These are phyloP conservation scores for Mamestra brassicae DNA, from an alignment of 2,888 invertebrate genomes.

Conservation along the genomic window DNA sequence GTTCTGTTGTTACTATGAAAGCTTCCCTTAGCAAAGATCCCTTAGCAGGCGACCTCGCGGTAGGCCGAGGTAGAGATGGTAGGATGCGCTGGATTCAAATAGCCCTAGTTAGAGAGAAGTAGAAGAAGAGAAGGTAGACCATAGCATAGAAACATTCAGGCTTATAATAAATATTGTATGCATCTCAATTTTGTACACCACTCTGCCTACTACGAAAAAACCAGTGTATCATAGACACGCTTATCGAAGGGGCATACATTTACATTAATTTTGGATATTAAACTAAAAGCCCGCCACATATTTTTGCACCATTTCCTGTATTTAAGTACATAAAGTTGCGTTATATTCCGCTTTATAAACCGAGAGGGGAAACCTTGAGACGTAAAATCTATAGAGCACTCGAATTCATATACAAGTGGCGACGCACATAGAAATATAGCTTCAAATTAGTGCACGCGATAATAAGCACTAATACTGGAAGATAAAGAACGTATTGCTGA, in stretches of 20 bases:
- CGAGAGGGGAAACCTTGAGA: constrained; percentile 60
- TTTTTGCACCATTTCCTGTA: constrained; percentile 44
- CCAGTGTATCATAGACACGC: neutral
- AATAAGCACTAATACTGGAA: neutral
- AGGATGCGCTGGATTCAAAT: no score
- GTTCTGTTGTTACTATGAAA: neutral
- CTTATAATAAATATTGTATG: no score
- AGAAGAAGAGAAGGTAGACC: no score
- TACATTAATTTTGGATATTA: constrained; percentile 2
- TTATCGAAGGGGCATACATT: neutral
- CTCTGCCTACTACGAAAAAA: neutral
- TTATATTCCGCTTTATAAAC: constrained; percentile 25
- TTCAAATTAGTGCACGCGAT: constrained; percentile 19
- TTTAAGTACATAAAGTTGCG: constrained; percentile 24
- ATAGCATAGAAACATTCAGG: no score
- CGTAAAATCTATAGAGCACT: constrained; percentile 40
- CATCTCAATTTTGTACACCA: no score
- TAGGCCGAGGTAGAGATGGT: no score
- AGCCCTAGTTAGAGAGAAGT: no score
- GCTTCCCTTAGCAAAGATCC: no score
- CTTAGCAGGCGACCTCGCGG: no score
- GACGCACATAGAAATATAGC: constrained; percentile 16
- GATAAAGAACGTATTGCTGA: neutral
- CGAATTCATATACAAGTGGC: constrained; percentile 37
- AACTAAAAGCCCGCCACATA: constrained; percentile 7